Conservation (phyloP, 2,113 vertebrate species). For the Takifugu bimaculatus region DNA sequence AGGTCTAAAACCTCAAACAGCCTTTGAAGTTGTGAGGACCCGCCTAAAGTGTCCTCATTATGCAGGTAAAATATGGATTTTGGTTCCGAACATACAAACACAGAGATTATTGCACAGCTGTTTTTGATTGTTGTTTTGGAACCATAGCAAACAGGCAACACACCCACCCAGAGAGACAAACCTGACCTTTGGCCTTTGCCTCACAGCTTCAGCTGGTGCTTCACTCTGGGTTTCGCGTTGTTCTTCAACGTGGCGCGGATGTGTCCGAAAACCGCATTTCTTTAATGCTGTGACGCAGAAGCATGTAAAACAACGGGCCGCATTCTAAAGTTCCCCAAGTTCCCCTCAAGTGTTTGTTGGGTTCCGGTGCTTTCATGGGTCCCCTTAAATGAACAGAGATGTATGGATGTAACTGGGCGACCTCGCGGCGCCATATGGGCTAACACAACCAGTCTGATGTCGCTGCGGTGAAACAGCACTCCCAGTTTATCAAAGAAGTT, state of each 20-base stretch:
- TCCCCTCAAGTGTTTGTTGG: too few relatives aligned
- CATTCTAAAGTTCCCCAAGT: not conserved
- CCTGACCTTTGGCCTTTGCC: not conserved
- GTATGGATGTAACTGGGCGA: too few relatives aligned
- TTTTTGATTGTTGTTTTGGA: constrained; percentile 47
- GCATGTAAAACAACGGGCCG: not conserved
- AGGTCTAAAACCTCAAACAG: too few relatives aligned
- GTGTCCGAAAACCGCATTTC: too few relatives aligned
- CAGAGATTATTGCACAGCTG: constrained; percentile 39
- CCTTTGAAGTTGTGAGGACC: too few relatives aligned
- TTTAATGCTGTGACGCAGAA: not conserved
- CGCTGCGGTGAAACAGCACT: not conserved
- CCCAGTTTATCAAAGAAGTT: too few relatives aligned
- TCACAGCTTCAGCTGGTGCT: not conserved
- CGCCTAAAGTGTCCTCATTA: too few relatives aligned
- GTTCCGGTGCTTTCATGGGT: too few relatives aligned
- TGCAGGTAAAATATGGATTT: too few relatives aligned
- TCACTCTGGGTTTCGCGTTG: not conserved
- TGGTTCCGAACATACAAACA: constrained; percentile 3
- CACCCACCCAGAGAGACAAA: constrained; percentile 20
- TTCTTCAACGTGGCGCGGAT: not conserved
- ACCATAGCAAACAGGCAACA: constrained; percentile 32
- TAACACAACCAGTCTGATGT: not conserved
- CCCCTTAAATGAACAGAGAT: too few relatives aligned
- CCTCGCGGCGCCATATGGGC: not conserved